phyloP scores from a whole-genome alignment of 2,888 invertebrate species.

The Oxytorus armatus region DNA sequence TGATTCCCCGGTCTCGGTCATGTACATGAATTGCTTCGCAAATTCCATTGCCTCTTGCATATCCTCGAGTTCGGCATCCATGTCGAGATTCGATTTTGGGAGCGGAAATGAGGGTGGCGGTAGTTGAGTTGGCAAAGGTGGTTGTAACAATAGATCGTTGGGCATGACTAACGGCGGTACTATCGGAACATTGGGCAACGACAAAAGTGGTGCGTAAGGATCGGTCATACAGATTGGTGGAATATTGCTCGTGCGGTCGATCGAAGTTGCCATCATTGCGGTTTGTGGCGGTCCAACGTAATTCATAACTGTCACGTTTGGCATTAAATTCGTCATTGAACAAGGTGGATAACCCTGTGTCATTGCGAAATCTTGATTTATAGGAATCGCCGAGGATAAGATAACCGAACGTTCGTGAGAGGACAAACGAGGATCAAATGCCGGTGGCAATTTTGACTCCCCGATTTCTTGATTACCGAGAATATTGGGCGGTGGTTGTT shows the following conservation, averaged over 20 bases:
- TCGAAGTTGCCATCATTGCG: slow-evolving; percentile 53
- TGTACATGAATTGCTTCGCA: slow-evolving; percentile 79
- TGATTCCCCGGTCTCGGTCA: slow-evolving; percentile 67
- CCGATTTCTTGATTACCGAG: slow-evolving; percentile 26
- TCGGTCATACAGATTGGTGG: slow-evolving; percentile 38
- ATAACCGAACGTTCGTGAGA: slow-evolving; percentile 54
- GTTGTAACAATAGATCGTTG: slow-evolving; percentile 45
- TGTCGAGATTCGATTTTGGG: slow-evolving; percentile 58
- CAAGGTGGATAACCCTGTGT: slow-evolving; percentile 25
- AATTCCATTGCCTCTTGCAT: slow-evolving; percentile 82
- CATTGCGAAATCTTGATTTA: slow-evolving; percentile 50
- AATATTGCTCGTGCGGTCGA: slow-evolving; percentile 37
- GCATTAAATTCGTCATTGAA: slow-evolving; percentile 21
- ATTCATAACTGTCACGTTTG: slow-evolving; percentile 48
- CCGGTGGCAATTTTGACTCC: slow-evolving; percentile 23
- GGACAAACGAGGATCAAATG: slow-evolving; percentile 63
- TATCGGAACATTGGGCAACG: slow-evolving; percentile 31
- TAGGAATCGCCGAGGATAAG: slow-evolving; percentile 45
- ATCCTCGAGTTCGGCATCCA: slow-evolving; percentile 78
- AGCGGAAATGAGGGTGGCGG: slow-evolving; percentile 20
- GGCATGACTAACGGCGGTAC: slow-evolving; percentile 21
- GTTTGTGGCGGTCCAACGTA: slow-evolving; percentile 64
- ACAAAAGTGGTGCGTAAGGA: slow-evolving; percentile 45
- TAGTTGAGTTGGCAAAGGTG: slow-evolving; percentile 48
- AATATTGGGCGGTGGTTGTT: slow-evolving; percentile 50